Conservation (phyloP, 2,797 vertebrate genomes). For the Tympanoctomys barrerae region DNA sequence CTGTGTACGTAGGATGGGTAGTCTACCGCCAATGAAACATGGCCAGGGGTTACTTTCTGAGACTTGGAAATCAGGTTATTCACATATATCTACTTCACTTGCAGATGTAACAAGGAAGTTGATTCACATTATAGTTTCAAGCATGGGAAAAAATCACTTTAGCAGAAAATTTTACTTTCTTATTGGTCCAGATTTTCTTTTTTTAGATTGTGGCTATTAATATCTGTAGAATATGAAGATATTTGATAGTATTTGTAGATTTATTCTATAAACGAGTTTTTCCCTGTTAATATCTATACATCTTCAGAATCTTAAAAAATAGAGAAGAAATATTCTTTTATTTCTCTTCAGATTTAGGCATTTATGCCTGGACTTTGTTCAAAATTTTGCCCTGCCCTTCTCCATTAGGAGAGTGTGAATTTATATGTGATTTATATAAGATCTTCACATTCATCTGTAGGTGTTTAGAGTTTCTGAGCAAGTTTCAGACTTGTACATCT, state of each 20-base stretch:
- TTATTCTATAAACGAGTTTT: neutral
- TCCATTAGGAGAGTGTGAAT: neutral
- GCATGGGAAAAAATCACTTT: neutral
- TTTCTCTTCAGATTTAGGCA: neutral
- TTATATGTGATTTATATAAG: neutral
- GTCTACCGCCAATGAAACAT: constrained; percentile 31
- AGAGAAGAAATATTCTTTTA: neutral
- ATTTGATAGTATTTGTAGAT: neutral
- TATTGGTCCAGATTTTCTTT: neutral
- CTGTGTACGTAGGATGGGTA: constrained; percentile 38
- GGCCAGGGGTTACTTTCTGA: neutral
- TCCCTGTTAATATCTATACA: neutral
- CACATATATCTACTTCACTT: neutral
- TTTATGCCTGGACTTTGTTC: neutral
- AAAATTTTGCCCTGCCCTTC: neutral
- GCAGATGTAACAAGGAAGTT: neutral
- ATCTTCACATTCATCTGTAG: neutral
- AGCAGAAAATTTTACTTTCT: constrained; percentile 4
- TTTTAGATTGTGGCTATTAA: neutral
- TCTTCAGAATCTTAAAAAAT: constrained; percentile 38
- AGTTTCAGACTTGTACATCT: neutral
- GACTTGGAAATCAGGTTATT: constrained; percentile 48
- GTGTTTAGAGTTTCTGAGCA: neutral
- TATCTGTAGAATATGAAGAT: neutral
- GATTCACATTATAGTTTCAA: neutral